Evolutionary conservation across 2,888 invertebrate species (phyloP), one percentile per base, ranked within the genome.

Genomic region (Hirtodrosophila cameraria): DNA sequence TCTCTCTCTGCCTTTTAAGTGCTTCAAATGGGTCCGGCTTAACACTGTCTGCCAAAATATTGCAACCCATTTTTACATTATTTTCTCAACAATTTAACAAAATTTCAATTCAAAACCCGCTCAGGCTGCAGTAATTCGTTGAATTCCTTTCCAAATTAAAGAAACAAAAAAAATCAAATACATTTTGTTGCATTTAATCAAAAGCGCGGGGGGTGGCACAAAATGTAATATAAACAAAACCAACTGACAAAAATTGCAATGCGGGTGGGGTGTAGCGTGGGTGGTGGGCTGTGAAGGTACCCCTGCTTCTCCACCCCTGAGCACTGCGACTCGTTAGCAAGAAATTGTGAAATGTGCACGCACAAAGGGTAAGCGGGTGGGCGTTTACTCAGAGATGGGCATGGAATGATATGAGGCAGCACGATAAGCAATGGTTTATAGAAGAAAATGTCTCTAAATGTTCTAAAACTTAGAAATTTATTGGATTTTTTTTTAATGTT

Each of bases 321-420:
- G 18, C 35, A 55, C 11, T 42, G 52, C 38, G 78, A 43, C 82
- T 79, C 85, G 85, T 79, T 79, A 84, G 85, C 78, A 63, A n/a
- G 27, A 64, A 84, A 74, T 79, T 71, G 75, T 58, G 78, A 81
- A 84, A 81, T 81, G 78, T 84, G 78, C 78, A 79, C 78, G 78
- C 78, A 84, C 75, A 46, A 60, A 48, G 60, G 31, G 52, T 2
- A 8, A 30, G 36, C n/a, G 11, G 35, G 12, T 25, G 38, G 58
- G 16, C 20, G 23, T 25, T n/a, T 13, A 9, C 11, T 2, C 20
- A 66, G 66, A 54, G 72, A 66, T 54, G 69, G 30, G 5, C 28
- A 28, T 5, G 16, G 7, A 6, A 6, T 35, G 42, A 52, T 55
- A 35, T 36, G 46, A 35, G 30, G 3, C 7, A 1, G 5, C 7